These are phyloP conservation scores for Drosophila nannoptera DNA, from an alignment of 1,140 invertebrate species.

Conservation along the genomic window DNA sequence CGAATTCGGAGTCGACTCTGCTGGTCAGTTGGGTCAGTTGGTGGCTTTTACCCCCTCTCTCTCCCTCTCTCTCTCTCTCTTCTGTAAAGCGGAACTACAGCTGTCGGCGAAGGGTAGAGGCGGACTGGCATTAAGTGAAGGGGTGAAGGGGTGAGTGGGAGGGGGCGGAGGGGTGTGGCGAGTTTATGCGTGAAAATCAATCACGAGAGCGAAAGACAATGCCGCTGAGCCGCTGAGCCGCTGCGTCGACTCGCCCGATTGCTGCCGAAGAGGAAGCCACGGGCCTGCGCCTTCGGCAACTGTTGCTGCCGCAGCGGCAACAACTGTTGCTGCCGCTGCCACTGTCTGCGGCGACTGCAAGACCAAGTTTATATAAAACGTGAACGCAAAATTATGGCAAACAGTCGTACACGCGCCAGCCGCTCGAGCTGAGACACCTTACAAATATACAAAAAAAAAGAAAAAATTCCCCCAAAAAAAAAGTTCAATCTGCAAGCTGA, in stretches of 20 bases:
- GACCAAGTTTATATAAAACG: conserved; percentile 70
- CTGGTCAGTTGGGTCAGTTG: conserved; percentile 30
- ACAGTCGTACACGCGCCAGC: conserved; percentile 66
- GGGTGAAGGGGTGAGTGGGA: background rate
- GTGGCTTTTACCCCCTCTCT: conserved; percentile 3
- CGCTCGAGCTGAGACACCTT: conserved; percentile 29
- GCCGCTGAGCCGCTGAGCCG: conserved; percentile 10
- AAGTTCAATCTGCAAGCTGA: too few species aligned
- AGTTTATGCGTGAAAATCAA: conserved; percentile 65
- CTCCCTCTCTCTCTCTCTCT: too few species aligned
- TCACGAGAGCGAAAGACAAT: conserved; percentile 53
- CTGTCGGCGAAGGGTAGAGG: background rate
- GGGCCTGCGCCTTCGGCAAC: conserved; percentile 17
- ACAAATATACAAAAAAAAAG: background rate
- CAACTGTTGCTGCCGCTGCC: conserved; percentile 11
- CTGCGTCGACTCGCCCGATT: conserved; percentile 7
- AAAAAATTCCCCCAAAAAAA: too few species aligned
- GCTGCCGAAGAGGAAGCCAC: conserved; percentile 24
- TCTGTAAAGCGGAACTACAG: conserved; percentile 58
- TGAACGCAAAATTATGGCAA: conserved; percentile 50
- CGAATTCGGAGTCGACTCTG: conserved; percentile 1
- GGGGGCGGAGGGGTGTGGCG: background rate
- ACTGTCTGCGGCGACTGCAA: conserved; percentile 10
- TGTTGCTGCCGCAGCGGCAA: conserved; percentile 16
- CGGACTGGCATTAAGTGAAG: background rate